phyloP scores from a whole-genome alignment of 2,888 invertebrate genomes.

The Tipula lateralis region DNA sequence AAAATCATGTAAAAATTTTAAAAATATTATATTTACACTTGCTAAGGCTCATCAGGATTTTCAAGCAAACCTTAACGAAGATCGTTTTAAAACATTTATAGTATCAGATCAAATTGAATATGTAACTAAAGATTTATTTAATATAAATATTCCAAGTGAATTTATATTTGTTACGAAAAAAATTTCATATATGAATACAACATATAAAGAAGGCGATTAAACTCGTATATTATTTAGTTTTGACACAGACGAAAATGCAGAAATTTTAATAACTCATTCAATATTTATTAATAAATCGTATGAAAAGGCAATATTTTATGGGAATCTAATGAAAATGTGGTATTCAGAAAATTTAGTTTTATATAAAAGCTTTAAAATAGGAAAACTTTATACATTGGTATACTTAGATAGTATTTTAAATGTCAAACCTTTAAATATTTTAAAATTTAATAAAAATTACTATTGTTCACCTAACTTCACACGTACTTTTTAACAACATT shows the following conservation, averaged over 20 bases:
- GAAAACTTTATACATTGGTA: no score
- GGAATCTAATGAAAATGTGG: neutral
- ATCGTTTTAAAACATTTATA: neutral
- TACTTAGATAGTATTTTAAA: no score
- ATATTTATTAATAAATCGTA: conserved; percentile 15
- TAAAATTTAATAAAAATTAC: no score
- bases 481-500: no score
- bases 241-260: neutral
- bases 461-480: no score
- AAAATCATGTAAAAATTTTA: neutral
- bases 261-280: neutral
- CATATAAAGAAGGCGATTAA: conserved; percentile 19
- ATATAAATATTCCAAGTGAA: neutral
- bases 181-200: neutral
- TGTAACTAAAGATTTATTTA: conserved; percentile 6
- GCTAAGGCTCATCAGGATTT: neutral
- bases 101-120: neutral
- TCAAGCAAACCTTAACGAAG: neutral
- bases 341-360: no score
- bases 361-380: no score
- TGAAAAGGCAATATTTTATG: neutral
- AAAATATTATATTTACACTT: neutral
- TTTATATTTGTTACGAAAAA: conserved; percentile 28
- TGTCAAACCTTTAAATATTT: no score
- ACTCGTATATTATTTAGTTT: neutral